Conservation (phyloP, 37 sponge, comb jelly and placozoan genomes). For the Beroe forskalii region DNA sequence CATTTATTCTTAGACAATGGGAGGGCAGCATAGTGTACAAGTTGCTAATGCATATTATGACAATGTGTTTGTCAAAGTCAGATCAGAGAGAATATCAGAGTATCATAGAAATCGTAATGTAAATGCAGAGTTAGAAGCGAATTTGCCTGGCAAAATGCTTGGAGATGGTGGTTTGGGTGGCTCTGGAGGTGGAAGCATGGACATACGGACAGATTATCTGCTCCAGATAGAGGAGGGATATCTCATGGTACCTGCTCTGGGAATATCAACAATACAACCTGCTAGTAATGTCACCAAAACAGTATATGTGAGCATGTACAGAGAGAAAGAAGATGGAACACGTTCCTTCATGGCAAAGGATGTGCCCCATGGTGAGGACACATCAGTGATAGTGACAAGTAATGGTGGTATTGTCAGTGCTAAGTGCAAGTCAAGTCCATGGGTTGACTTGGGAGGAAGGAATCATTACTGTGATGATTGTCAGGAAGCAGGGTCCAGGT, state of each 20-base stretch:
- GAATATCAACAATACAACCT: background rate
- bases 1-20: background rate
- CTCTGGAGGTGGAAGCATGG: background rate
- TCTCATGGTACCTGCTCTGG: background rate
- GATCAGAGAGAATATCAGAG: background rate
- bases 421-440: background rate
- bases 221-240: background rate
- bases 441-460: background rate
- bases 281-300: background rate
- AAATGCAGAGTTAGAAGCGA: background rate
- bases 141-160: background rate
- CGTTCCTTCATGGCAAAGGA: background rate
- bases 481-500: background rate
- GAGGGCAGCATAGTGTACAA: background rate
- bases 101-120: background rate
- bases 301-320: background rate
- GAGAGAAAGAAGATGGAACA: background rate
- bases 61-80: background rate
- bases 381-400: background rate
- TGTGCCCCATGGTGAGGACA: background rate
- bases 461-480: background rate
- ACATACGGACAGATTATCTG: background rate
- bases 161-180: background rate
- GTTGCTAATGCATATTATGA: background rate
- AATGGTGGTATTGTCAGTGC: background rate